Evolutionary conservation across 1,140 invertebrate species (phyloP).

Genomic region (Drosophila rufa): DNA sequence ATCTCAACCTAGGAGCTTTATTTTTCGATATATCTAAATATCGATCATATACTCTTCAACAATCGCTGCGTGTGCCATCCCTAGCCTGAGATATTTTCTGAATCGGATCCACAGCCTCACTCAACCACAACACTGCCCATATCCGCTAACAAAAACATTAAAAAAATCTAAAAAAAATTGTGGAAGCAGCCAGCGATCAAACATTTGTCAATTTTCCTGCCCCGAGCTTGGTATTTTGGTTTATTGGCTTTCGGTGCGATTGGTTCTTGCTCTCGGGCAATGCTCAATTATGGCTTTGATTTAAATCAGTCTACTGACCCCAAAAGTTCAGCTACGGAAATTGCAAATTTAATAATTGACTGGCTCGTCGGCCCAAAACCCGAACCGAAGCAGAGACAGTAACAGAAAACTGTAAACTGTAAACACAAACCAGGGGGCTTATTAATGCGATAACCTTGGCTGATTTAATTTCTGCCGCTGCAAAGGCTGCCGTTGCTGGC

Average conservation of each 20-base stretch:
- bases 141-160: conserved; percentile 45
- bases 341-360: conserved; percentile 85
- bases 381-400: conserved; percentile 23
- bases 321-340: conserved; percentile 85
- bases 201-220: conserved; percentile 73
- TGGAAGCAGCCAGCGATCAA: conserved; percentile 32
- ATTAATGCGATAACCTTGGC: conserved; percentile 84
- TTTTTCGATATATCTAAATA: too few species aligned
- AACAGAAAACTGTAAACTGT: conserved; percentile 40
- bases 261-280: conserved; percentile 45
- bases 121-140: conserved; percentile 60
- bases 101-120: conserved; percentile 53
- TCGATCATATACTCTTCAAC: too few species aligned
- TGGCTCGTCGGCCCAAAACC: conserved; percentile 45
- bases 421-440: conserved; percentile 72
- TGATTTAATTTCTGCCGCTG: conserved; percentile 75
- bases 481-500: conserved; percentile 32
- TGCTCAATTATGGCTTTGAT: conserved; percentile 84
- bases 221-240: conserved; percentile 52
- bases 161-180: background rate
- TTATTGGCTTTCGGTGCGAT: conserved; percentile 13
- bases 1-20: too few species aligned
- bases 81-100: conserved; percentile 5
- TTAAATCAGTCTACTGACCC: conserved; percentile 85
- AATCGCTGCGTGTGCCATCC: too few species aligned